Evolutionary conservation across 2,797 vertebrate genomes (phyloP).

Genomic region (Simalia tracyae): DNA sequence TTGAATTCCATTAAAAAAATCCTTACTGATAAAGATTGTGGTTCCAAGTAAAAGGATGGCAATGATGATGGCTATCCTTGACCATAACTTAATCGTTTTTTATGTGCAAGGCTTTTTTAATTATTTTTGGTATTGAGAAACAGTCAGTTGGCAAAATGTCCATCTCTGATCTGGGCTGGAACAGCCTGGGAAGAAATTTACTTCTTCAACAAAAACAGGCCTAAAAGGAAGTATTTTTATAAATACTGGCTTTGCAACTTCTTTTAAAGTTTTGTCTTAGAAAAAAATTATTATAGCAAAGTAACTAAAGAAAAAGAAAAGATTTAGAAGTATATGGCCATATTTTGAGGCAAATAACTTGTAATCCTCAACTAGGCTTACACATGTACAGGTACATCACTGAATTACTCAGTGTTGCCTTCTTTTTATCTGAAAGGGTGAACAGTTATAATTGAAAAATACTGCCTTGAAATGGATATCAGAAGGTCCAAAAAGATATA

Average conservation of each 20-base stretch:
- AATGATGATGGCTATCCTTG: background rate
- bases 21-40: background rate
- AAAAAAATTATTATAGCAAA: background rate
- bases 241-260: background rate
- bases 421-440: background rate
- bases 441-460: background rate
- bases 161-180: background rate
- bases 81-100: background rate
- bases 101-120: background rate
- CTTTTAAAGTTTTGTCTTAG: background rate
- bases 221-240: background rate
- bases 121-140: background rate
- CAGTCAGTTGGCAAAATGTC: background rate
- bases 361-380: too few relatives aligned
- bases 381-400: background rate
- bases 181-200: background rate
- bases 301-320: too few relatives aligned
- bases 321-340: background rate
- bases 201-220: too few relatives aligned
- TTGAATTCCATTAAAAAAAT: background rate
- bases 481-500: background rate
- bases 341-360: background rate
- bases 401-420: background rate
- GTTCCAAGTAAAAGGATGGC: background rate
- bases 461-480: background rate